A percentile compares a stretch with the other conserved stretches of the same genome.
Evolutionary conservation across 1,140 invertebrate genomes (phyloP).

Genomic region (Tetraneura akinire): DNA sequence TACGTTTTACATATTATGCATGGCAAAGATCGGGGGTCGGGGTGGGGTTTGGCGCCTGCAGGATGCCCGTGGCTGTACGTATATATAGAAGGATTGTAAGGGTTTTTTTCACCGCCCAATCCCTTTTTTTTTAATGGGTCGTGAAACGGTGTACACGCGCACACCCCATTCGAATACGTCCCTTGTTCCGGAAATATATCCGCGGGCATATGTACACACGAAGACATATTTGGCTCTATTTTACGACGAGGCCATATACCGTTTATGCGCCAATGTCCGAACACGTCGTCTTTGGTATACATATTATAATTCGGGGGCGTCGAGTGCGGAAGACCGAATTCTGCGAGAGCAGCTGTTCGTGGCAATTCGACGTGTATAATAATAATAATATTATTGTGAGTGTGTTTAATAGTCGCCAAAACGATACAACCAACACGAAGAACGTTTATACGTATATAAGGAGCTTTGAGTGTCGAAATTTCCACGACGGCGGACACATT

Average conservation of each 20-base stretch:
- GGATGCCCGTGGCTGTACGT: background rate
- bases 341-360: slow-evolving; percentile 33
- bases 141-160: slow-evolving; percentile 21
- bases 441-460: slow-evolving; percentile 18
- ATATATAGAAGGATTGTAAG: background rate
- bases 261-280: slow-evolving; percentile 35
- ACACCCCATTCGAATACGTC: slow-evolving; percentile 38
- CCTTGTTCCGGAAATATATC: background rate
- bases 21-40: too few relatives aligned
- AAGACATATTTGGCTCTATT: background rate
- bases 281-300: background rate
- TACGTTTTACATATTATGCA: too few relatives aligned
- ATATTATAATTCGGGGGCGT: background rate
- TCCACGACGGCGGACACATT: background rate
- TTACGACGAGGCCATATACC: too few relatives aligned
- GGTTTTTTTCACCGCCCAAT: background rate
- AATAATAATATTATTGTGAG: slow-evolving; percentile 4
- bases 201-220: background rate
- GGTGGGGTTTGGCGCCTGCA: background rate
- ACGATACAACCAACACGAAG: too few relatives aligned
- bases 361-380: background rate
- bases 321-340: too few relatives aligned
- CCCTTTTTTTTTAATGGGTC: slow-evolving; percentile 44
- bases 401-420: slow-evolving; percentile 18
- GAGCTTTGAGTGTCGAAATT: slow-evolving; percentile 16